phyloP scores from a whole-genome alignment of 2,888 invertebrate species.

The Ptychoptera albimana region DNA sequence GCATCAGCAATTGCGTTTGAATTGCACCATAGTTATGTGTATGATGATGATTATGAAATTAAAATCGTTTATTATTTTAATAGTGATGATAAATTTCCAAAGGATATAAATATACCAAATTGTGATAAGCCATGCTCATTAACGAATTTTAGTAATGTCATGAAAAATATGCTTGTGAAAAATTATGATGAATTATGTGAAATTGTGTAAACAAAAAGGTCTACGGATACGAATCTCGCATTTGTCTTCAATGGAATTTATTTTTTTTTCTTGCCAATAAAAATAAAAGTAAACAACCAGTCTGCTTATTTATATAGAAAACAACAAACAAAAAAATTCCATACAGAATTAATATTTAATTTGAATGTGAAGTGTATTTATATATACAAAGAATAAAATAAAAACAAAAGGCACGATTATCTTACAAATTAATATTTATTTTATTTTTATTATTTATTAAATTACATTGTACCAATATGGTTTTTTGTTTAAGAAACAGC shows the following conservation, averaged over 20 bases:
- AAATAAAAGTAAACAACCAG: no score
- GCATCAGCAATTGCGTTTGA: conserved; percentile 61
- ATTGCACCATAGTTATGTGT: conserved; percentile 38
- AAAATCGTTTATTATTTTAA: conserved; percentile 19
- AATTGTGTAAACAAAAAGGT: background rate
- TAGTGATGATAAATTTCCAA: background rate
- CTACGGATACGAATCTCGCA: background rate
- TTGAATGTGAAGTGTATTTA: no score
- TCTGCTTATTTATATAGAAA: no score
- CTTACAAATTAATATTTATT: no score
- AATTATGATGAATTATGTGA: background rate
- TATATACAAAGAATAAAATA: no score
- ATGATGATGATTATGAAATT: conserved; percentile 34
- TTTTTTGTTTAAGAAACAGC: no score
- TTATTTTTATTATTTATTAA: no score
- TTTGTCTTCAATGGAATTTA: background rate
- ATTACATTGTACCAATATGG: no score
- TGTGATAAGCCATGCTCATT: conserved; percentile 2
- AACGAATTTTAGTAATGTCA: background rate
- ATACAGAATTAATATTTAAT: no score
- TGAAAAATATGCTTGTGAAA: background rate
- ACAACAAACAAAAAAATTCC: no score
- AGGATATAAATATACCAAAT: conserved; percentile 1
- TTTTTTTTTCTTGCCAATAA: no score
- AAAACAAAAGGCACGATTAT: no score